Evolutionary conservation across 2,113 vertebrate genomes (phyloP).

Genomic region (Pelodiscus sinensis): DNA sequence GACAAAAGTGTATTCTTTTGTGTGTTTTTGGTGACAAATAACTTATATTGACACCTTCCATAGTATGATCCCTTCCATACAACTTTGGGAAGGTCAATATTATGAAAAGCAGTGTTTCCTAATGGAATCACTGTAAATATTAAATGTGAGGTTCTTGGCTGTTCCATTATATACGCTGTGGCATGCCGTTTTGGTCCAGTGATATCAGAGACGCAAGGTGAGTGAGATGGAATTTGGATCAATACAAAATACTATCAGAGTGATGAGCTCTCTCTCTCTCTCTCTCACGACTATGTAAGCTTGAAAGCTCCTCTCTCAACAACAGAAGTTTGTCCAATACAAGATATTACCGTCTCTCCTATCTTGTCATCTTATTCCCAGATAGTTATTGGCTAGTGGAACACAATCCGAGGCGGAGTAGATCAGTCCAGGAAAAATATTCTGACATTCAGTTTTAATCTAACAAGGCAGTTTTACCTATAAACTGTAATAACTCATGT

Average conservation of each 20-base stretch:
- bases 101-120: neutral
- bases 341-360: no score
- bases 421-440: constrained; percentile 34
- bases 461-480: constrained; percentile 8
- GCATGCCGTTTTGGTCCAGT: no score
- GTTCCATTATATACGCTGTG: neutral
- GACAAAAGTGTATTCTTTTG: neutral
- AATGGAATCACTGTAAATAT: neutral
- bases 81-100: neutral
- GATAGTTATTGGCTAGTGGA: neutral
- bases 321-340: no score
- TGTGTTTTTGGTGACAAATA: neutral
- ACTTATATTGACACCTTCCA: neutral
- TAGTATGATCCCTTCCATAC: neutral
- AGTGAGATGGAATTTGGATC: no score
- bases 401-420: neutral
- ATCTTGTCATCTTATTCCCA: neutral
- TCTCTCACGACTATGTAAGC: no score
- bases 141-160: neutral
- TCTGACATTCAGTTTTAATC: neutral
- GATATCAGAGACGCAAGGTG: no score
- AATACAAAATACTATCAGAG: no score
- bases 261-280: no score
- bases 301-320: no score
- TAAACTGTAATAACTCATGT: constrained; percentile 19